Conservation (phyloP, 1,140 invertebrate genomes). For the Varroa destructor region DNA sequence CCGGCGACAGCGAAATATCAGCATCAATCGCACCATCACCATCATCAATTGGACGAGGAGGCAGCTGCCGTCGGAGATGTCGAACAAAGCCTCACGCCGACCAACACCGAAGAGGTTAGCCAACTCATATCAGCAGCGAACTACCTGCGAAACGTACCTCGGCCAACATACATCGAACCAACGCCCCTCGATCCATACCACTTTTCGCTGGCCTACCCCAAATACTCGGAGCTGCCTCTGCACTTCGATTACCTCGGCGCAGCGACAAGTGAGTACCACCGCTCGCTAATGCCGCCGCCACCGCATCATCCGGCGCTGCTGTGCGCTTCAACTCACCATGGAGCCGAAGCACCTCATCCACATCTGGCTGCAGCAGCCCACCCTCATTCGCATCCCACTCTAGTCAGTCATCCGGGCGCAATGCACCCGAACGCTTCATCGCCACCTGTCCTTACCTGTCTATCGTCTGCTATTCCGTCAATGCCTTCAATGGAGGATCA, state of each 20-base stretch:
- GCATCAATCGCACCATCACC: conserved; percentile 1
- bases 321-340: no score
- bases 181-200: conserved; percentile 13
- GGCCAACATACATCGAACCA: conserved; percentile 20
- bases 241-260: neutral
- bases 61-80: conserved; percentile 28
- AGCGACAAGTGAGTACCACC: conserved; percentile 1
- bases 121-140: conserved; percentile 32
- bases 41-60: conserved; percentile 26
- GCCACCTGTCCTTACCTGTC: no score
- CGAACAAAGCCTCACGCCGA: conserved; percentile 33
- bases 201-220: conserved; percentile 23
- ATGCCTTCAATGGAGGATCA: no score
- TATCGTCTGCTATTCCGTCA: no score
- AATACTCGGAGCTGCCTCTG: conserved; percentile 1
- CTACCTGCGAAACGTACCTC: conserved; percentile 17
- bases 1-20: conserved; percentile 20
- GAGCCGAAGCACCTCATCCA: no score
- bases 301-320: conserved; percentile 3
- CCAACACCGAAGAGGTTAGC: conserved; percentile 34
- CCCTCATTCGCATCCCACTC: no score
- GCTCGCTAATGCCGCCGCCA: conserved; percentile 6
- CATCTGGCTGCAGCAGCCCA: no score
- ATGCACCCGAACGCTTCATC: no score
- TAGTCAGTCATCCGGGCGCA: no score